Conservation (phyloP, 2,797 vertebrate genomes). For the Buphagus erythrorhynchus region DNA sequence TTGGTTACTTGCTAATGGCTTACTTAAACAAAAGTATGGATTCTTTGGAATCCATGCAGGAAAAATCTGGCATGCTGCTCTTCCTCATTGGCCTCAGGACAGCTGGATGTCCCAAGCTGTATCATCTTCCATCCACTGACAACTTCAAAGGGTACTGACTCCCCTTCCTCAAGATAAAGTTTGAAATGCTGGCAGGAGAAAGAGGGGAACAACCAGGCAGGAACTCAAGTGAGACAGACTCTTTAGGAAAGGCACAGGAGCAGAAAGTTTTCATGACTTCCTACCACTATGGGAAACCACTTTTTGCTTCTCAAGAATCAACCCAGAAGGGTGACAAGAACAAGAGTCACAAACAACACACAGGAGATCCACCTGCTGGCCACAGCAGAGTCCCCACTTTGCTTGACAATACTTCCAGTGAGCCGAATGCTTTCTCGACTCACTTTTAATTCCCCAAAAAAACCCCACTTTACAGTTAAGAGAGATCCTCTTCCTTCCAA, state of each 20-base stretch:
- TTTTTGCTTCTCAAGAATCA: neutral
- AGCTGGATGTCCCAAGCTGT: neutral
- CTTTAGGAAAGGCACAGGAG: neutral
- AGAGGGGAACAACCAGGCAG: neutral
- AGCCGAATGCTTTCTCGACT: neutral
- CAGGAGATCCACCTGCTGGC: neutral
- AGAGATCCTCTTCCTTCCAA: conserved; percentile 33
- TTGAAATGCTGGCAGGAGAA: neutral
- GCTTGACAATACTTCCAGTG: neutral
- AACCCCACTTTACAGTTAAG: neutral
- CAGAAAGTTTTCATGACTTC: neutral
- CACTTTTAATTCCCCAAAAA: neutral
- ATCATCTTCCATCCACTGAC: neutral
- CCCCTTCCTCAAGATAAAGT: neutral
- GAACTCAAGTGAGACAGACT: neutral
- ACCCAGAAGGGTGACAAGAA: neutral
- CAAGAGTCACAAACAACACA: neutral
- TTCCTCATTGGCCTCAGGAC: neutral
- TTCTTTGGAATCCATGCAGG: neutral
- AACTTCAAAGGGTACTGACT: neutral
- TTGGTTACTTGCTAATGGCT: neutral
- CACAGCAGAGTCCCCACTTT: neutral
- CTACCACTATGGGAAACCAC: neutral
- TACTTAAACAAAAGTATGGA: neutral
- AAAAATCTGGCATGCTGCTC: neutral